phyloP scores from a whole-genome alignment of 1,140 invertebrate genomes.

The Chrysomallon squamiferum region DNA sequence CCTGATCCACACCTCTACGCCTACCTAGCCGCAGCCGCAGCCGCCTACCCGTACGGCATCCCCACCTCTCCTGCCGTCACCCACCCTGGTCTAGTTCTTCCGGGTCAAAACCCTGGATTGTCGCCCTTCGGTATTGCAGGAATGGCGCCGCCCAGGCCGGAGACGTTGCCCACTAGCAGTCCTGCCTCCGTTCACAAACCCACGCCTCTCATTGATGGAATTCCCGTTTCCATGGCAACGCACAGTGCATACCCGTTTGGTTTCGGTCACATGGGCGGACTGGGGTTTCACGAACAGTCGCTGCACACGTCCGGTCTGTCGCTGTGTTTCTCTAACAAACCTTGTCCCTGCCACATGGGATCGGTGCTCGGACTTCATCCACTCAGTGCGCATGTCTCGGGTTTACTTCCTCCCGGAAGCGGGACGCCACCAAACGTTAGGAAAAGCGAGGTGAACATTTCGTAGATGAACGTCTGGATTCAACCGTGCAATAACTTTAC shows the following conservation, averaged over 20 bases:
- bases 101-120: conserved; percentile 10
- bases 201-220: neutral
- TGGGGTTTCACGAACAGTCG: neutral
- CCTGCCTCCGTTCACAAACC: neutral
- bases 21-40: conserved; percentile 87
- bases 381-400: neutral
- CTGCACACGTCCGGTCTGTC: neutral
- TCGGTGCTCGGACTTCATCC: neutral
- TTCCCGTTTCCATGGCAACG: neutral
- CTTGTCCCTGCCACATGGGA: neutral
- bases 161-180: neutral
- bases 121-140: neutral
- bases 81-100: conserved; percentile 29
- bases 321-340: neutral
- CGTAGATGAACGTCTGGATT: neutral
- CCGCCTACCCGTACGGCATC: conserved; percentile 64
- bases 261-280: neutral
- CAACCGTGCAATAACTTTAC: no score
- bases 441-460: neutral
- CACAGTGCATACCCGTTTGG: neutral
- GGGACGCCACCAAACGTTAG: neutral
- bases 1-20: conserved; percentile 87
- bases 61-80: conserved; percentile 33
- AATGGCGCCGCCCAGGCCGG: neutral
- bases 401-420: neutral